Base-by-base conservation (phyloP, 1,140 invertebrate species). In the Drosophila lowei region DNA sequence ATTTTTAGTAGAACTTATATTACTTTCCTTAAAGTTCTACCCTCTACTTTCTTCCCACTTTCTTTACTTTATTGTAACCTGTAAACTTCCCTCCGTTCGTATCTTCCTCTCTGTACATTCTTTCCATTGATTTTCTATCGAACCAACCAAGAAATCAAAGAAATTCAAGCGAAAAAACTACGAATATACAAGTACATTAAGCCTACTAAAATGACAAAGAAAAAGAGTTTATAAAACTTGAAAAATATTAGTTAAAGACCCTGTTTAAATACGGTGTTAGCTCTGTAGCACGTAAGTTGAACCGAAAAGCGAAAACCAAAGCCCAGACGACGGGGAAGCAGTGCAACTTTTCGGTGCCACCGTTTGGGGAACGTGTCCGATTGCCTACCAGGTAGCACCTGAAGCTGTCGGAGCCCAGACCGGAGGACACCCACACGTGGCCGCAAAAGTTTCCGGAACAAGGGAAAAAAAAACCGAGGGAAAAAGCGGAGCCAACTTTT, bases 221-320 rank as follows among this genome's bases (percentile, higher is more conserved):
- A n/a, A n/a, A 81, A 76, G 57, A 88, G 83, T 86, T 88, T 86
- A 67, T 76, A 72, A 88, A 86, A 86, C 78, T 86, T 86, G 83
- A 47, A 53, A 76, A 21, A 75, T 34, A 48, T 58, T 74, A 74
- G 67, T 71, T 71, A 73, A 74, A 74, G 54, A 76, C 66, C 63
- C 78, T 86, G 83, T 86, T 83, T 68, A 78, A 88, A 86, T 64
- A 75, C 59, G 58, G 58, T 56, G 64, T 81, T 75, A 71, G 63
- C 60, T 73, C 71, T 86, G 54, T 86, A 80, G 77, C 81, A 86
- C 67, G 67, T 86, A 86, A 88, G 83, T 62, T 58, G 23, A 67
- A 25, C 23, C 23, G 23, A 23, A 21, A 21, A 74, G 50, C 47
- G 41, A 41, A 42, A 57, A 44, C 54, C 44, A 62, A 44, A 52